phyloP scores from a whole-genome alignment of 1,140 invertebrate genomes.

The Cydia pomonella region DNA sequence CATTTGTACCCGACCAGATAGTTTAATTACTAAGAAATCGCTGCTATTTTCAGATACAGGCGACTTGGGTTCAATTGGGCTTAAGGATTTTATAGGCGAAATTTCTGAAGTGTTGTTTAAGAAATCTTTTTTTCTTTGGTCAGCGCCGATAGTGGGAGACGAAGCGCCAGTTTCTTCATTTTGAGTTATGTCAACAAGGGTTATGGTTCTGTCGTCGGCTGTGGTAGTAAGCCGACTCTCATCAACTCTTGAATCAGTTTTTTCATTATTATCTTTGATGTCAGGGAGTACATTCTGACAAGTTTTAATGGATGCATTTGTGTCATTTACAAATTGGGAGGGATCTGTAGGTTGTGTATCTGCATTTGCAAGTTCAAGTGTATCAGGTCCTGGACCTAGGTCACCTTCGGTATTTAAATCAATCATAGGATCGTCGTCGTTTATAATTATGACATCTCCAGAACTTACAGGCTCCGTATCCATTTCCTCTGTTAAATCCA shows the following conservation, averaged over 20 bases:
- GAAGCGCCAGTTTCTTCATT: constrained; percentile 43
- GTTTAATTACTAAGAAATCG: constrained; percentile 66
- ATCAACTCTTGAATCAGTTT: constrained; percentile 4
- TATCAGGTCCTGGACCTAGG: constrained; percentile 45
- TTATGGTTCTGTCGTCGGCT: constrained; percentile 12
- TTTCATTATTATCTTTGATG: neutral
- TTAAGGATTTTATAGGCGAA: constrained; percentile 79
- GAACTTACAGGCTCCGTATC: constrained; percentile 56
- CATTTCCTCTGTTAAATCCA: constrained; percentile 64
- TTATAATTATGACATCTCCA: constrained; percentile 50
- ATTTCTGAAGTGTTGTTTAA: constrained; percentile 80
- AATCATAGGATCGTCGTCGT: constrained; percentile 44
- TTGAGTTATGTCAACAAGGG: constrained; percentile 22
- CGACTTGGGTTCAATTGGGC: constrained; percentile 64
- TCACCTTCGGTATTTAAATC: constrained; percentile 43
- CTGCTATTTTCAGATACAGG: constrained; percentile 62
- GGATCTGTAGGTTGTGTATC: constrained; percentile 60
- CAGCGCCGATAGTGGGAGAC: constrained; percentile 67
- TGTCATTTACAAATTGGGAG: constrained; percentile 16
- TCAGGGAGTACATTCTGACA: neutral
- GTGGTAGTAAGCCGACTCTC: constrained; percentile 16
- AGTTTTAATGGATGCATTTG: neutral
- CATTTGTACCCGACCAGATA: constrained; percentile 62
- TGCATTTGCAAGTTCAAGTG: constrained; percentile 65
- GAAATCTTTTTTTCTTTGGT: constrained; percentile 78